Base-by-base conservation (phyloP, 2,113 vertebrate genomes). In the Myxocyprinus asiaticus region DNA sequence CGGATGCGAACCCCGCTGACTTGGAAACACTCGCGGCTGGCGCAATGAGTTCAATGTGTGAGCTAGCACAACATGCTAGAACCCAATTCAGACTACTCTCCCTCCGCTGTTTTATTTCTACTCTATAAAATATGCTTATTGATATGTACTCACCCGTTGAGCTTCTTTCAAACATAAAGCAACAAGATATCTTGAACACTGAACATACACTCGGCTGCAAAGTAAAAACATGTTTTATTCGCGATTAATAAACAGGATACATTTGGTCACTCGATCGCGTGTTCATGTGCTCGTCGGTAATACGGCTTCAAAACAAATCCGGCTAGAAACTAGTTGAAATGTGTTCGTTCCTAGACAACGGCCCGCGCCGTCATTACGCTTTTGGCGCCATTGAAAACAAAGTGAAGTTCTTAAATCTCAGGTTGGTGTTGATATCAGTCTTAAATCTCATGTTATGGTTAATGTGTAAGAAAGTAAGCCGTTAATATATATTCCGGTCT, bases 21-120 rank as follows among this genome's bases (percentile, higher is more conserved):
- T 33, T 94, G 93, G 93, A 94, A 94, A 69, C 84, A 87, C 92
- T 92, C 93, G 93, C 90, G 93, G 93, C 93, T 91, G 0, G 93
- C 93, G 0, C 10, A 6, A 42, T 90, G 89, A 94, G 93, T 94
- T 85, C 93, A 90, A 94, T 94, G 93, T 92, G 89, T 92, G 91
- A 93, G 93, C 89, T 89, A 90, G 87, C 87, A 84, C 14, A 89
- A 69, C 8, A 17, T 33, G 22, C 22, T 33, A 33, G 22, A 33
- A 33, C 22, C 22, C 22, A 33, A 33, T 33, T 33, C 22, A 33
- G 22, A 33, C 22, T 33, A 33, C 22, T 33, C 22, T 33, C 22
- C 22, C 22, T 33, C 22, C 22, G 22, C 22, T 33, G 22, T 33
- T 33, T 33, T 33, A 33, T 33, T 33, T 33, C 22, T 33, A 3